A percentile compares a stretch with the other conserved stretches of the same genome.
phyloP scores from a whole-genome alignment of 1,140 invertebrate species.

The Pseudomyrmex sp. region DNA sequence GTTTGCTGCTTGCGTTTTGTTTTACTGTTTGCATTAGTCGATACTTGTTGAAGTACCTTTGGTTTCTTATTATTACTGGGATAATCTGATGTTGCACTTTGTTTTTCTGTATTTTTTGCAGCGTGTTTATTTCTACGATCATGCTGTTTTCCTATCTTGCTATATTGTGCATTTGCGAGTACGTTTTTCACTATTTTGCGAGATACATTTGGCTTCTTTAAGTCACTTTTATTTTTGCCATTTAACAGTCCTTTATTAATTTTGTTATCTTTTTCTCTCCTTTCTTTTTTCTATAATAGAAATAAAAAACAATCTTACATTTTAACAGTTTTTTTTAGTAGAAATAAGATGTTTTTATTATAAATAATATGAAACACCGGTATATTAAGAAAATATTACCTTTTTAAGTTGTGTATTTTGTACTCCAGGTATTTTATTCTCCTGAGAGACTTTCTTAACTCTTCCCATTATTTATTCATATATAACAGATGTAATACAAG shows the following conservation, averaged over 20 bases:
- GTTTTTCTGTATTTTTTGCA: not conserved
- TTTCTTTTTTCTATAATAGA: slow-evolving; percentile 21
- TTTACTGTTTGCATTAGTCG: not conserved
- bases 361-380: not conserved
- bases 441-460: not conserved
- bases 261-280: not conserved
- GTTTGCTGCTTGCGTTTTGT: not conserved
- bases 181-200: not conserved
- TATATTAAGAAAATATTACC: not conserved
- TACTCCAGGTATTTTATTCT: not conserved
- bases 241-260: not conserved
- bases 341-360: not conserved
- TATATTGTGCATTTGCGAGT: not conserved
- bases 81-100: not conserved
- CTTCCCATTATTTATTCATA: slow-evolving; percentile 16
- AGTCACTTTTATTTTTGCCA: slow-evolving; percentile 5
- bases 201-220: not conserved
- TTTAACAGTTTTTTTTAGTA: not conserved
- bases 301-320: not conserved
- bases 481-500: not conserved
- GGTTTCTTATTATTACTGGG: not conserved
- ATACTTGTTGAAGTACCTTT: not conserved
- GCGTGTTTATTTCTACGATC: not conserved
- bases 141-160: not conserved
- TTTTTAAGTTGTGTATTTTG: not conserved